Evolutionary conservation across 2,888 invertebrate species (phyloP).

Genomic region (Busseola fusca): DNA sequence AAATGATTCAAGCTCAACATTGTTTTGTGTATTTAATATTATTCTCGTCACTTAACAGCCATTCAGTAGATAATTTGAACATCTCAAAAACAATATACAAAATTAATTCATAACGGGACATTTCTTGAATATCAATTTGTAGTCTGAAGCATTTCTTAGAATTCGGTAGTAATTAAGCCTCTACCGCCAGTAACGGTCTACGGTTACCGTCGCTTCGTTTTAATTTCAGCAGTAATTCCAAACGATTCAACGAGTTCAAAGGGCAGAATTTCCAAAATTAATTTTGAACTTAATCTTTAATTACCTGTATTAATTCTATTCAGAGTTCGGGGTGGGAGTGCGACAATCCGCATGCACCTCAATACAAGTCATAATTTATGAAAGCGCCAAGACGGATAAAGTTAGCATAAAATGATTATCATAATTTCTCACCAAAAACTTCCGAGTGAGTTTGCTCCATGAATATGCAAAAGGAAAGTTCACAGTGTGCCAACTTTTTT

Average conservation of each 20-base stretch:
- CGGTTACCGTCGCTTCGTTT: slow-evolving; percentile 13
- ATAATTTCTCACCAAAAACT: slow-evolving; percentile 88
- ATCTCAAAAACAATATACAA: slow-evolving; percentile 26
- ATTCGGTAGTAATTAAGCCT: slow-evolving; percentile 42
- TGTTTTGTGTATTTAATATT: slow-evolving; percentile 1
- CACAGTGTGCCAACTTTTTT: slow-evolving; percentile 81
- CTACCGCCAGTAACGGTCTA: slow-evolving; percentile 22
- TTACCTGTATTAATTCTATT: slow-evolving; percentile 70
- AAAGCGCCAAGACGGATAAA: slow-evolving; percentile 83
- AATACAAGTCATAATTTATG: slow-evolving; percentile 78
- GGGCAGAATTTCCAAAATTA: slow-evolving; percentile 40
- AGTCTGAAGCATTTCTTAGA: slow-evolving; percentile 24
- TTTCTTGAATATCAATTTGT: slow-evolving; percentile 52
- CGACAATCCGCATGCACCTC: slow-evolving; percentile 71
- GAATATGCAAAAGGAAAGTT: slow-evolving; percentile 87
- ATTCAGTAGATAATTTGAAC: neutral
- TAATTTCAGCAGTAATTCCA: slow-evolving; percentile 42
- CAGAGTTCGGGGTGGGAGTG: slow-evolving; percentile 54
- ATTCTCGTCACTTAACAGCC: slow-evolving; percentile 3
- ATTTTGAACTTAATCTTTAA: slow-evolving; percentile 55
- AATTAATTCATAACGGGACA: slow-evolving; percentile 37
- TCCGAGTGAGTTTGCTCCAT: slow-evolving; percentile 84
- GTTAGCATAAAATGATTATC: slow-evolving; percentile 86
- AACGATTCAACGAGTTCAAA: slow-evolving; percentile 48
- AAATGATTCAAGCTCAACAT: neutral